phyloP scores from a whole-genome alignment of 92 coral and sea anemone species.

The Pocillopora grandis region DNA sequence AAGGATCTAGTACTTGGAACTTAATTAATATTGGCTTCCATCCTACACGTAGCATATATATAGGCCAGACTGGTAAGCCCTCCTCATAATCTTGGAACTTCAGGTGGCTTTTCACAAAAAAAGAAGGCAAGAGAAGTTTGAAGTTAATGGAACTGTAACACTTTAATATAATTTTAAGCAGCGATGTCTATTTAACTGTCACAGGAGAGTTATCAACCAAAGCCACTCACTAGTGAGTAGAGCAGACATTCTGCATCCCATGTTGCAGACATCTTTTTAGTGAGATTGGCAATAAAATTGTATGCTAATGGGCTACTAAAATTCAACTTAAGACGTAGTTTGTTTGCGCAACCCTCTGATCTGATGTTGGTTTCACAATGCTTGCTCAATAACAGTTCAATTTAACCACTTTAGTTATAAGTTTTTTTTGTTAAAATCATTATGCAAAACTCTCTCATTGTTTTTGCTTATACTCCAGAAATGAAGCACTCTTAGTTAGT shows the following conservation, averaged over 20 bases:
- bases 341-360: conserved; percentile 1
- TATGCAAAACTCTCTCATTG: neutral
- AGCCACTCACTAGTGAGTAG: neutral
- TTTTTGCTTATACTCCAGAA: neutral
- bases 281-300: neutral
- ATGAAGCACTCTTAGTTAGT: neutral
- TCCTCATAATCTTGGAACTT: neutral
- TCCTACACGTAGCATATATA: neutral
- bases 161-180: neutral
- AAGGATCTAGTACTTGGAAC: neutral
- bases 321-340: neutral
- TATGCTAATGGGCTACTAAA: neutral
- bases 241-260: neutral
- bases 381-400: neutral
- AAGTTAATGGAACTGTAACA: neutral
- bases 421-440: neutral
- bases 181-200: neutral
- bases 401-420: neutral
- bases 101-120: neutral
- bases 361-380: neutral
- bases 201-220: neutral
- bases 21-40: neutral
- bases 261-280: neutral
- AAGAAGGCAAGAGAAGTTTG: neutral
- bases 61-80: neutral